Conservation (phyloP, 37 sponge, comb jelly and placozoan species). For the Mnemiopsis leidyi region DNA sequence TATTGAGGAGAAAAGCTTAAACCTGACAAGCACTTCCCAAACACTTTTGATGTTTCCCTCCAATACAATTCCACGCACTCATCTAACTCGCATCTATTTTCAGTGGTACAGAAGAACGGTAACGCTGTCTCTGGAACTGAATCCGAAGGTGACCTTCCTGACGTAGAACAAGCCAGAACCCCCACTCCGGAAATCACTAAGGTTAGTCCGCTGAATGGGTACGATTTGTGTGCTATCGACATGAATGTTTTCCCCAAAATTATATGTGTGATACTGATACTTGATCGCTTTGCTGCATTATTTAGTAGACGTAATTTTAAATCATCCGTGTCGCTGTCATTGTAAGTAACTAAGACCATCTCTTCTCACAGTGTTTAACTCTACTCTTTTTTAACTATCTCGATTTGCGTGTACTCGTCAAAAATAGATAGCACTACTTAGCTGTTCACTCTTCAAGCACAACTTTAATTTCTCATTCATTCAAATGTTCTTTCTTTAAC, state of each 20-base stretch:
- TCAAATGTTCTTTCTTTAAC: background rate
- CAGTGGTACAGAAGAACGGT: slow-evolving; percentile 21
- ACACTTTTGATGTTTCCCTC: no score
- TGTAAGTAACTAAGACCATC: background rate
- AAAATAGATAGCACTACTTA: background rate
- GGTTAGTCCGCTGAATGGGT: no score
- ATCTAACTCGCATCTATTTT: no score
- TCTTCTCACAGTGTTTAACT: background rate
- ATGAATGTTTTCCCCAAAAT: no score
- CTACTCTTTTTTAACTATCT: background rate
- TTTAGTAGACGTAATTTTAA: background rate
- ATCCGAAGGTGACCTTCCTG: background rate
- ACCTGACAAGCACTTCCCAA: no score
- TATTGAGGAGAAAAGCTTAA: no score
- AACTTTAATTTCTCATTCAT: background rate
- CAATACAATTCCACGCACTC: no score
- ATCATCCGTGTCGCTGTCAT: background rate
- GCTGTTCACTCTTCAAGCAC: background rate
- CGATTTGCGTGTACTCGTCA: background rate
- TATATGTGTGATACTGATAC: no score
- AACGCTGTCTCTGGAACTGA: background rate
- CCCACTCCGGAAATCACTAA: slow-evolving; percentile 32
- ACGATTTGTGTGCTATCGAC: no score
- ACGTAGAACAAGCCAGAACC: background rate
- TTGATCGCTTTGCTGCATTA: background rate